A percentile compares a stretch with the other conserved stretches of the same genome.
Evolutionary conservation across 2,113 vertebrate species (phyloP).

Genomic region (Tapirus terrestris): DNA sequence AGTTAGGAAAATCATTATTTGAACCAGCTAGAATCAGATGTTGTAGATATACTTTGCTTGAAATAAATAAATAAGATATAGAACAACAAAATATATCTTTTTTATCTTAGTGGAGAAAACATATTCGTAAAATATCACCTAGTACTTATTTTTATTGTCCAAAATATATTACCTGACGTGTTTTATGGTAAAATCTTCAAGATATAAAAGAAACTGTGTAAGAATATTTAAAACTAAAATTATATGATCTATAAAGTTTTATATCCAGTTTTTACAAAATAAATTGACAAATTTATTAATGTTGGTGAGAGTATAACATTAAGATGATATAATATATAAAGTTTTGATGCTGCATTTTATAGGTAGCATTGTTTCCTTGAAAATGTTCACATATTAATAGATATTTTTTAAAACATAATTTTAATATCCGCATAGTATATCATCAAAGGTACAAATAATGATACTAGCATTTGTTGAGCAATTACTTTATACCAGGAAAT

Average conservation of each 20-base stretch:
- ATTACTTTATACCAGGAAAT: neutral
- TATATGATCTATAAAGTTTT: neutral
- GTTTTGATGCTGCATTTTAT: neutral
- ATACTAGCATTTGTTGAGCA: neutral
- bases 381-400: neutral
- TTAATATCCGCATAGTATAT: neutral
- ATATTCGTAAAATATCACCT: neutral
- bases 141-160: neutral
- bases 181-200: neutral
- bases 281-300: neutral
- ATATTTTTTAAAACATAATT: neutral
- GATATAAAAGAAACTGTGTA: neutral
- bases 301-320: neutral
- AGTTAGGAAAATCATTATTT: constrained; percentile 22
- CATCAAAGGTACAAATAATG: neutral
- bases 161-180: neutral
- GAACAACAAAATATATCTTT: neutral
- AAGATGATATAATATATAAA: neutral
- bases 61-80: neutral
- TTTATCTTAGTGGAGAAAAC: neutral
- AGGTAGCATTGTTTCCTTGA: neutral
- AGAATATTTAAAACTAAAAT: neutral
- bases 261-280: neutral
- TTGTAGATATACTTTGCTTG: neutral
- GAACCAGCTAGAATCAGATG: neutral